Percentiles rank a stretch among this genome's conserved stretches.
Conservation (phyloP, 2,888 invertebrate genomes). For the Sminthurinus aureus region DNA sequence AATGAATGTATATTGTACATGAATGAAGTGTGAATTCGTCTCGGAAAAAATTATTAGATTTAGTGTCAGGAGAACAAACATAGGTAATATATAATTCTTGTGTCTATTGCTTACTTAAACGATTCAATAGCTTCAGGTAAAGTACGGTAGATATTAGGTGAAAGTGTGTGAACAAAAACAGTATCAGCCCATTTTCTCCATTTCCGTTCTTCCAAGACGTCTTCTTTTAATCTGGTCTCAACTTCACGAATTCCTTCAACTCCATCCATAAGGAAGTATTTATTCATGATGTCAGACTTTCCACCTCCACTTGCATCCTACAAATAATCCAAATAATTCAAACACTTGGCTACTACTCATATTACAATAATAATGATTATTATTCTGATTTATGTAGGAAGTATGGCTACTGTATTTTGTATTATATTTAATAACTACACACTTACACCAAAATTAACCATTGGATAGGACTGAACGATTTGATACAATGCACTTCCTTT, state of each 20-base stretch:
- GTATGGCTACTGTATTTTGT: background rate
- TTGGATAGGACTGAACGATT: constrained; percentile 80
- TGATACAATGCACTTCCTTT: constrained; percentile 70
- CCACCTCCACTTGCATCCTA: constrained; percentile 73
- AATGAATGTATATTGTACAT: too few relatives aligned
- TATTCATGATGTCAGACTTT: constrained; percentile 81
- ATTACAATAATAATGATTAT: background rate
- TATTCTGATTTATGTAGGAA: background rate
- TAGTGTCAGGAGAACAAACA: too few relatives aligned
- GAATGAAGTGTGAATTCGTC: too few relatives aligned
- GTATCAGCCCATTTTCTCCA: constrained; percentile 97
- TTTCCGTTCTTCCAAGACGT: constrained; percentile 76
- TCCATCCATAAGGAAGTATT: constrained; percentile 85
- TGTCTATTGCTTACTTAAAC: too few relatives aligned
- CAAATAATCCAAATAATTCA: background rate
- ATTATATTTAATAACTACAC: constrained; percentile 4
- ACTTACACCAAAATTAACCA: constrained; percentile 68
- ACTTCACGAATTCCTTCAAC: constrained; percentile 58
- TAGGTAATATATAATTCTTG: too few relatives aligned
- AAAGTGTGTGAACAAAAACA: constrained; percentile 88
- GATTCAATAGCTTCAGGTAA: constrained; percentile 84
- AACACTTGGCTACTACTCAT: too few relatives aligned
- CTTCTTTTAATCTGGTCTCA: constrained; percentile 60
- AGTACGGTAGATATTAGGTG: constrained; percentile 96
- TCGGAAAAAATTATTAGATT: too few relatives aligned